Evolutionary conservation across 1,140 invertebrate genomes (phyloP).

Genomic region (Bombus confusus): DNA sequence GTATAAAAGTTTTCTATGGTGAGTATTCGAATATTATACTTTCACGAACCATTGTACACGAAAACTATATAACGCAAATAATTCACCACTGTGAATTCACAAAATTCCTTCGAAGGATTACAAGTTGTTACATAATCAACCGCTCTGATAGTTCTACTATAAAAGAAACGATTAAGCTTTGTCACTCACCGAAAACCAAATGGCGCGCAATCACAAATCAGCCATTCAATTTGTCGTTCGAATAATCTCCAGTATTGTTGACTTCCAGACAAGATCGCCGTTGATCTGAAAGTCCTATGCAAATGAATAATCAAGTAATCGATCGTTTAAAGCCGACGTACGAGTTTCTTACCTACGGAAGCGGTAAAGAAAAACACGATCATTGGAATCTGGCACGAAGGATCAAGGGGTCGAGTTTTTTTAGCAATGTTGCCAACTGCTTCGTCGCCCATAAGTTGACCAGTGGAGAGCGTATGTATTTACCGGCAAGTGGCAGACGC

Average conservation of each 20-base stretch:
- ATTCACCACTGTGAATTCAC: too few species aligned
- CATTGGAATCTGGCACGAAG: constrained; percentile 25
- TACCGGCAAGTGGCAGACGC: background rate
- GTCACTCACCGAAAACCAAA: background rate
- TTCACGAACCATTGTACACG: too few species aligned
- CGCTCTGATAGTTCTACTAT: background rate
- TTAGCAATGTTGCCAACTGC: constrained; percentile 10
- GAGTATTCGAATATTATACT: too few species aligned
- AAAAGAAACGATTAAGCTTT: background rate
- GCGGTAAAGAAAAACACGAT: constrained; percentile 9
- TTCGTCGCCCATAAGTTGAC: constrained; percentile 11
- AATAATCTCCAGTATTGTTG: background rate
- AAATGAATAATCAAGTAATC: background rate
- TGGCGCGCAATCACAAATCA: background rate
- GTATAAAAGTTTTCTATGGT: too few species aligned
- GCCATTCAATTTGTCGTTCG: too few species aligned
- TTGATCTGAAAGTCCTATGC: background rate
- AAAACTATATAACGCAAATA: too few species aligned
- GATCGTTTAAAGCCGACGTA: background rate
- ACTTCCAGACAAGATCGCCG: background rate
- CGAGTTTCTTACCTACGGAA: background rate
- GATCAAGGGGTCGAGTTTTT: constrained; percentile 11
- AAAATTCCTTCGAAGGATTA: too few species aligned
- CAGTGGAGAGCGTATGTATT: background rate
- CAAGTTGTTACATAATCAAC: too few species aligned